These are phyloP conservation scores for Ladona fulva DNA, from an alignment of 1,140 invertebrate species.

Conservation along the genomic window DNA sequence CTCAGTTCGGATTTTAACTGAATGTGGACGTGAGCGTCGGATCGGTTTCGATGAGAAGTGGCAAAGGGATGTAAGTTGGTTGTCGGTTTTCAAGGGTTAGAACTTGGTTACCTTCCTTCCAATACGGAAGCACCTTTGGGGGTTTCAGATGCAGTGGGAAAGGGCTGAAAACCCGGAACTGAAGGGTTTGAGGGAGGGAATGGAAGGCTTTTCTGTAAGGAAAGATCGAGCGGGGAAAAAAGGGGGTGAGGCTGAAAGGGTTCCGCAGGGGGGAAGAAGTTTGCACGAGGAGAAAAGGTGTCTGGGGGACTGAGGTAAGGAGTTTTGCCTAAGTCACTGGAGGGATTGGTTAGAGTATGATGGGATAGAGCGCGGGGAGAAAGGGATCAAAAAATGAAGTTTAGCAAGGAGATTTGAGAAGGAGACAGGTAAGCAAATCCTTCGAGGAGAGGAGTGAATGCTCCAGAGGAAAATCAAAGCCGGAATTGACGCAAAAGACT, in stretches of 20 bases:
- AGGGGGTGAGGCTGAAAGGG: background rate
- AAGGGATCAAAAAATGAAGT: too few relatives aligned
- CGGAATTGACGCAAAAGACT: too few relatives aligned
- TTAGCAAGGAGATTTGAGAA: too few relatives aligned
- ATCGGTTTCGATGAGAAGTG: background rate
- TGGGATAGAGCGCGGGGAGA: background rate
- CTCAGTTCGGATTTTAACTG: too few relatives aligned
- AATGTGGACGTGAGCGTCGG: background rate
- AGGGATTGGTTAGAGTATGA: too few relatives aligned
- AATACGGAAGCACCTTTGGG: background rate
- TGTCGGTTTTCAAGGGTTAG: background rate
- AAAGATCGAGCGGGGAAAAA: background rate
- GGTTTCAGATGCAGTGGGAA: background rate
- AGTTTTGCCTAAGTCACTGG: background rate
- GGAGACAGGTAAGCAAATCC: too few relatives aligned
- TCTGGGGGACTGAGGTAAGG: background rate
- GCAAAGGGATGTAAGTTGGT: background rate
- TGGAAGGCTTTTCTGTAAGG: background rate
- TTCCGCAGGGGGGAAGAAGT: background rate
- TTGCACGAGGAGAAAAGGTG: background rate
- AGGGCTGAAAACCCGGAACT: background rate
- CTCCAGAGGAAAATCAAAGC: too few relatives aligned
- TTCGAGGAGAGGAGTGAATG: too few relatives aligned
- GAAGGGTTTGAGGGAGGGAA: background rate
- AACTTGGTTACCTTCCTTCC: constrained; percentile 6